Evolutionary conservation across 2,888 invertebrate species (phyloP).

Genomic region (Lasioglossum zephyrum): DNA sequence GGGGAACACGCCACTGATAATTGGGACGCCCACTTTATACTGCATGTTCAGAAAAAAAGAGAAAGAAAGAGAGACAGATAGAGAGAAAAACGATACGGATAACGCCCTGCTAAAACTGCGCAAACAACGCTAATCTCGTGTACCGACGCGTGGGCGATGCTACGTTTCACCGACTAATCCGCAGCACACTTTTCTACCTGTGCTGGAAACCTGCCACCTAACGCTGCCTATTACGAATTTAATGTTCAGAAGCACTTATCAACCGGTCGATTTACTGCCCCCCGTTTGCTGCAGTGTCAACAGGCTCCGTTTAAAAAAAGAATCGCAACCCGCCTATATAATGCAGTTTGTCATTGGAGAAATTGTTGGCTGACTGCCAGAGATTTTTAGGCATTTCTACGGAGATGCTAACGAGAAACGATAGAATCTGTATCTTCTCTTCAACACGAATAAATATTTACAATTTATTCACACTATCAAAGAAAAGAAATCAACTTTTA

Average conservation of each 20-base stretch:
- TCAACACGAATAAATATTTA: background rate
- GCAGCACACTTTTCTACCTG: background rate
- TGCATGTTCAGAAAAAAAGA: background rate
- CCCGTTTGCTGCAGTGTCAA: background rate
- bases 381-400: background rate
- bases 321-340: background rate
- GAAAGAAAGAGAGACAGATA: background rate
- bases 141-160: slow-evolving; percentile 6
- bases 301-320: background rate
- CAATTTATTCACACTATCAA: too few species aligned
- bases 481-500: too few species aligned
- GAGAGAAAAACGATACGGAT: background rate
- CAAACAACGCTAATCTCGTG: slow-evolving; percentile 7
- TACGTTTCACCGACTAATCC: slow-evolving; percentile 1
- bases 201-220: slow-evolving; percentile 3
- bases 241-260: slow-evolving; percentile 3
- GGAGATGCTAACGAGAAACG: background rate
- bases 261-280: background rate
- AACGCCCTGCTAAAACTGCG: slow-evolving; percentile 2
- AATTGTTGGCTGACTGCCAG: background rate
- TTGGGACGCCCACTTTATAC: slow-evolving; percentile 16
- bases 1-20: background rate
- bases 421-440: background rate
- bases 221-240: slow-evolving; percentile 7
- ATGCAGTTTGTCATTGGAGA: background rate